Evolutionary conservation across 2,797 vertebrate species (phyloP), one percentile per base, ranked within the genome.

Genomic region (Kryptolebias ocellatus): DNA sequence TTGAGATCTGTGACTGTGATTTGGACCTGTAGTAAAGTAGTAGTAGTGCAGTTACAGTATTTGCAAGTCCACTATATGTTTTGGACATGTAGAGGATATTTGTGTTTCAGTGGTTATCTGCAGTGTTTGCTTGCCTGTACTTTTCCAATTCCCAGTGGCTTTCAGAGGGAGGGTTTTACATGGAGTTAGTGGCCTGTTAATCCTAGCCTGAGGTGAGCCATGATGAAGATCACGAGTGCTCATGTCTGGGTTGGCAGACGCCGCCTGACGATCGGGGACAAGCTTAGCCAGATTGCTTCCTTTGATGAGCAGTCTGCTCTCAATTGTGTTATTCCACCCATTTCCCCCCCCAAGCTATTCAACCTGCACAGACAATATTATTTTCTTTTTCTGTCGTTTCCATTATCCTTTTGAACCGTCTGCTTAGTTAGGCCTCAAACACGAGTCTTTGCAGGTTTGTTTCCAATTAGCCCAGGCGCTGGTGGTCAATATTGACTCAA

Each of bases 401-500:
- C 82, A 85, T 90, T 86, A 83, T 90, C 81, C 80, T 77, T 84
- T 86, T 86, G 81, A 87, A 87, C 86, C 81, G 55, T 75, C 74
- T 83, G 83, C 90, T 81, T 81, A 82, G 83, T 83, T 83, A 70
- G 59, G 54, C 74, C 72, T 24, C 70, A 29, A 79, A 57, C 60
- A 58, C 4, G 49, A 69, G 74, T 83, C 83, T 87, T 89, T 87
- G 75, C 83, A 64, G 82, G 83, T 92, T 92, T 91, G 85, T 88
- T 91, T 91, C 86, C 87, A 93, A 92, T 93, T 93, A 93, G 88
- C 86, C 81, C 71, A 71, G 80, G 42, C 68, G 49, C 66, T 79
- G 70, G 31, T 82, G 78, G 91, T 93, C 92, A 92, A 87, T 94
- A 91, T 93, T 94, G 90, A 91, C 91, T 64, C 64, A 70, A 83